Evolutionary conservation across 2,888 invertebrate species (phyloP).

Genomic region (Catocala nupta): DNA sequence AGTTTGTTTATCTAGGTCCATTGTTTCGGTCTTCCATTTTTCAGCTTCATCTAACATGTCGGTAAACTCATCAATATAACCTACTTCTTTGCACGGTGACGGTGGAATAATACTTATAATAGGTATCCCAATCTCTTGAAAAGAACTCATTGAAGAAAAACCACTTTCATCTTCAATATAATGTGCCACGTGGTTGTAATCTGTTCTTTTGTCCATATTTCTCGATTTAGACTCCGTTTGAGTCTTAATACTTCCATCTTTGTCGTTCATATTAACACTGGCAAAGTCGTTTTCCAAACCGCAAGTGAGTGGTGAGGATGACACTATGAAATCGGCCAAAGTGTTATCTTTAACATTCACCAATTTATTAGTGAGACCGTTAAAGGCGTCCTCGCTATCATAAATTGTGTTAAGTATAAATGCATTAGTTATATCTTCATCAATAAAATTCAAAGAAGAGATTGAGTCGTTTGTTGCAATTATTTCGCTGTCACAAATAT

Average conservation of each 20-base stretch:
- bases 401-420: slow-evolving; percentile 61
- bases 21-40: slow-evolving; percentile 73
- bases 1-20: slow-evolving; percentile 75
- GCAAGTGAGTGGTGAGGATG: slow-evolving; percentile 61
- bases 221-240: slow-evolving; percentile 43
- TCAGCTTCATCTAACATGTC: slow-evolving; percentile 65
- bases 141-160: slow-evolving; percentile 94
- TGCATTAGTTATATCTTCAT: slow-evolving; percentile 61
- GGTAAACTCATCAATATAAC: slow-evolving; percentile 68
- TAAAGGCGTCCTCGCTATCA: slow-evolving; percentile 56
- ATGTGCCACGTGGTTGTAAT: slow-evolving; percentile 70
- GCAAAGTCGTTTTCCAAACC: slow-evolving; percentile 66
- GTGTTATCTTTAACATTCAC: slow-evolving; percentile 58
- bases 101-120: slow-evolving; percentile 84
- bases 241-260: slow-evolving; percentile 48
- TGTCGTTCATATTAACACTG: slow-evolving; percentile 59
- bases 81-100: slow-evolving; percentile 80
- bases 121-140: slow-evolving; percentile 93
- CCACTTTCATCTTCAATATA: slow-evolving; percentile 93
- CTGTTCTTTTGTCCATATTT: slow-evolving; percentile 63
- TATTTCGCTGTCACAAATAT: slow-evolving; percentile 23
- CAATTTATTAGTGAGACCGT: slow-evolving; percentile 58
- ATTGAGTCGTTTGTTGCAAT: slow-evolving; percentile 52
- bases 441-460: slow-evolving; percentile 59
- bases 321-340: slow-evolving; percentile 60